Percentiles rank a stretch among this genome's conserved stretches.
Evolutionary conservation across 2,888 invertebrate genomes (phyloP).

Genomic region (Sphaerophoria taeniata): DNA sequence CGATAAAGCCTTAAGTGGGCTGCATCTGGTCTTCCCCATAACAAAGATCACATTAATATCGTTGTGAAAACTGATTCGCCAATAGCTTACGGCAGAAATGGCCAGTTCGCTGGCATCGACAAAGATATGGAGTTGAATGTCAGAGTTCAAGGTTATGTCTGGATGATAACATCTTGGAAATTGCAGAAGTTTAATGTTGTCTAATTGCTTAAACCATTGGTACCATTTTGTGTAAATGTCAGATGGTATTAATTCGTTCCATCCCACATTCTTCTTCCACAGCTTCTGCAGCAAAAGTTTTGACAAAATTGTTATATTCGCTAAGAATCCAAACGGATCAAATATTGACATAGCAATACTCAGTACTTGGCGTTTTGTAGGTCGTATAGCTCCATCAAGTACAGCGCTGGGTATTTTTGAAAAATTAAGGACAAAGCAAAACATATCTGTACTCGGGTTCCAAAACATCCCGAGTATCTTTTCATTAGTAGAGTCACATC

Average conservation of each 20-base stretch:
- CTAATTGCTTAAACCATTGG: conserved; percentile 13
- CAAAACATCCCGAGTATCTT: conserved; percentile 26
- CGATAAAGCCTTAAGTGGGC: conserved; percentile 48
- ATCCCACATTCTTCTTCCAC: conserved; percentile 18
- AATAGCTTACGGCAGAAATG: conserved; percentile 16
- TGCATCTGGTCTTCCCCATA: conserved; percentile 18
- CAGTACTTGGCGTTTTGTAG: conserved; percentile 12
- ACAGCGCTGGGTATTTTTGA: not conserved
- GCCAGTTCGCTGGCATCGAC: conserved; percentile 18
- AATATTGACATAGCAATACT: conserved; percentile 21
- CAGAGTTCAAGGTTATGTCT: not conserved
- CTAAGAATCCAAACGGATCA: conserved; percentile 1
- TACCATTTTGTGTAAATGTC: conserved; percentile 21
- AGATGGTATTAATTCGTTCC: conserved; percentile 18
- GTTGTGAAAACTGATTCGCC: not conserved
- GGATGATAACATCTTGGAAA: conserved; percentile 17
- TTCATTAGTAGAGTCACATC: not conserved
- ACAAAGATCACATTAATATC: not conserved
- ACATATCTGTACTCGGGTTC: conserved; percentile 8
- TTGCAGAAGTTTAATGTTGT: not conserved
- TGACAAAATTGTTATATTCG: conserved; percentile 19
- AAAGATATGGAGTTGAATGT: conserved; percentile 23
- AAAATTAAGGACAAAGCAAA: conserved; percentile 20
- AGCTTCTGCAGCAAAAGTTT: conserved; percentile 15
- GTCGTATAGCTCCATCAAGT: not conserved